Conservation (phyloP, 1,140 invertebrate species). For the Pristionchus pacificus region DNA sequence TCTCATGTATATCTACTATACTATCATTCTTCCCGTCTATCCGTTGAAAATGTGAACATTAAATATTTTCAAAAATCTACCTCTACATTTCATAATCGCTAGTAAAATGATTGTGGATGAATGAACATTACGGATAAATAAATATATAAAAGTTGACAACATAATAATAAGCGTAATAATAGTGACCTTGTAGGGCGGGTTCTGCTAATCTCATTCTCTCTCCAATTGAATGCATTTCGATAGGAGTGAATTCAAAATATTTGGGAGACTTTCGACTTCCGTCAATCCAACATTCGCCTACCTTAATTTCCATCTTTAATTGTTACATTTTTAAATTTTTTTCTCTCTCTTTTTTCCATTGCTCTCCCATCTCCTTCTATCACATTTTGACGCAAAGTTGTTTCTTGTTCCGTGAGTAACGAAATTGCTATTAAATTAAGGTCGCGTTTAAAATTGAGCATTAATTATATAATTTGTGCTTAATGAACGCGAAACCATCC, state of each 20-base stretch:
- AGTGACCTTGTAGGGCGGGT: slow-evolving; percentile 64
- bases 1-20: slow-evolving; percentile 9
- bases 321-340: too few species aligned
- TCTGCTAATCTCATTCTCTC: slow-evolving; percentile 79
- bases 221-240: slow-evolving; percentile 78
- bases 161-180: slow-evolving; percentile 8
- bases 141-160: neutral
- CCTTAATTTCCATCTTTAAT: too few species aligned
- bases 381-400: neutral
- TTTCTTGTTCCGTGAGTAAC: neutral
- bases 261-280: slow-evolving; percentile 28
- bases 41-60: slow-evolving; percentile 48
- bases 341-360: too few species aligned
- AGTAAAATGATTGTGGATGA: neutral
- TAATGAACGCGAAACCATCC: neutral
- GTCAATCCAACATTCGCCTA: slow-evolving; percentile 36
- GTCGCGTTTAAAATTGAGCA: neutral
- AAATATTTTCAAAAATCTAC: neutral
- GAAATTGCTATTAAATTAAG: neutral
- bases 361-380: neutral
- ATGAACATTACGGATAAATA: neutral
- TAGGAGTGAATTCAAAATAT: slow-evolving; percentile 49
- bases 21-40: slow-evolving; percentile 44
- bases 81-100: neutral
- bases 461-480: neutral